Base-by-base conservation (phyloP, 2,113 vertebrate species). In the Neopipo cinnamomea region DNA sequence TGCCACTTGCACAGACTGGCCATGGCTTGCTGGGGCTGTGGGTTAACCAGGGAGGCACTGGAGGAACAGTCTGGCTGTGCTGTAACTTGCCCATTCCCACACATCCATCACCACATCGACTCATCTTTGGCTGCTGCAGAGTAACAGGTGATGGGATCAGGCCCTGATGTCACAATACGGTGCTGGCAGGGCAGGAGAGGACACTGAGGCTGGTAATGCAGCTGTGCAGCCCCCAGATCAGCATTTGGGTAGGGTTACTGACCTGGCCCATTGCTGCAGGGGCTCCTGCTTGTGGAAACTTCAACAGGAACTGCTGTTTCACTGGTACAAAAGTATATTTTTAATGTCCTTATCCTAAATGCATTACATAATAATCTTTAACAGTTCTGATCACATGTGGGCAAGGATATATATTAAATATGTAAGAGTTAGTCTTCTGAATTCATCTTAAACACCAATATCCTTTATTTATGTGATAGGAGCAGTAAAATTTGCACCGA, bases 71-170 rank as follows among this genome's bases (percentile, higher is more conserved):
- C 41, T 33, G 88, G 33, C n/a, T 28, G 33, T 35, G 66, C 81
- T 6, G 0, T 20, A 30, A 37, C 30, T 42, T 52, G 78, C 67
- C 66, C 3, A 0, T 67, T 75, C 31, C 74, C 62, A 24, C 4
- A 4, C 18, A 2, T 2, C 10, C 55, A 42, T 33, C 41, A 16
- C n/a, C 65, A 6, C 5, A 1, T 30, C 0, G 0, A 3, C 39
- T 31, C 1, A 0, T 18, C 35, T 58, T 18, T 1, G 12, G 58
- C 62, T 59, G 74, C 85, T 82, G 70, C 31, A 35, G 62, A 72
- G 49, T 9, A 8, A 6, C 4, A 2, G 52, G 41, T 2, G 76
- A 67, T 30, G 80, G 67, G 67, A 49, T n/a, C 83, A 25, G 83
- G 28, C 31, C 14, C 52, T 23, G 50, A 1, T 14, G 19, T 27